Base-by-base conservation (phyloP, 2,888 invertebrate genomes). In the Hesperia comma region DNA sequence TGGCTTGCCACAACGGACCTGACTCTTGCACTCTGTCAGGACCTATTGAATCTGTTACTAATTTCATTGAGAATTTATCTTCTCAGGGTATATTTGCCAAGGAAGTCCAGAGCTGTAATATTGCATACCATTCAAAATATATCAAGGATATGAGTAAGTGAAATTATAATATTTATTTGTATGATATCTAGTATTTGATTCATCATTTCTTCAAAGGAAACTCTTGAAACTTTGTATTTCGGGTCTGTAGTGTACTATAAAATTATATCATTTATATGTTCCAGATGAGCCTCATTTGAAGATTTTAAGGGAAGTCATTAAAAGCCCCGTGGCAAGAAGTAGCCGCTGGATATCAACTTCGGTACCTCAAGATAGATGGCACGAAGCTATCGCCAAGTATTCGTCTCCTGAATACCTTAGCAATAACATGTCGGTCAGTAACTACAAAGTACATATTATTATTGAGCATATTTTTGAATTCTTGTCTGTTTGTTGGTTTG, bases 381-480 rank as follows among this genome's bases (percentile, higher is more conserved):
- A 74, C 6, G 77, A 79, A 41, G 74, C 77, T 7, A 43, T 61
- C 0, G 80, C 81, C 0, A 89, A 94, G 74, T 87, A 92, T 32
- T 95, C 94, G 7, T 97, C 97, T 0, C 95, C 97, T 0, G 96
- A 96, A 72, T 98, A 98, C 79, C 96, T 96, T 76, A 95, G 95
- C 0, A 96, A 97, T 81, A 97, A 97, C 82, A 88, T 97, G 43
- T 84, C 96, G 68, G 74, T 96, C 93, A 87, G 57, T 40, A n/a
- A 49, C 19, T 10, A 19, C 15, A 19, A 0, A 14, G n/a, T 26
- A 26, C 26, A 26, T 26, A 26, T 4, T 26, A 26, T 26, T 26
- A n/a, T 26, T 4, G 26, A 26, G 5, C 5, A 2, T 26, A 26
- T n/a, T n/a, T n/a, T n/a, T n/a, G n/a, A n/a, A n/a, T n/a, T n/a